A percentile compares a stretch with the other conserved stretches of the same genome.
These are phyloP conservation scores for Patella ulyssiponensis DNA, from an alignment of 2,888 invertebrate genomes.

Conservation along the genomic window DNA sequence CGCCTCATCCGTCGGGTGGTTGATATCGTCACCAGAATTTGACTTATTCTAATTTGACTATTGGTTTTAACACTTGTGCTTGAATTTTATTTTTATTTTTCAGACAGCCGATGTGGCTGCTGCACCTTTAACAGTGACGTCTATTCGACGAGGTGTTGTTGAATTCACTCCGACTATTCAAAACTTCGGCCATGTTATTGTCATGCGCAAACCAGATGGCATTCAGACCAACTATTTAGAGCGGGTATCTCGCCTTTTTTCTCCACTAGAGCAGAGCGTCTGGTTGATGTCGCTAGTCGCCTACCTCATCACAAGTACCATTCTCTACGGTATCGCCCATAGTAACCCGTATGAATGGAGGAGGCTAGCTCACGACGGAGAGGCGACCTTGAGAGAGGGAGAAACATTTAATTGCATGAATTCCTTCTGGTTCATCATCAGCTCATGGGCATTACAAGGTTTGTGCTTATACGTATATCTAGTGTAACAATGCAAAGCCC, in stretches of 20 bases:
- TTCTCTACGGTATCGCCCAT: conserved; percentile 58
- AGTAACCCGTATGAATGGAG: conserved; percentile 64
- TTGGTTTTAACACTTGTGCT: background rate
- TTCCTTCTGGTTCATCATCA: conserved; percentile 60
- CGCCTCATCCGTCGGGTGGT: background rate
- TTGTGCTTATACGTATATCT: conserved; percentile 20
- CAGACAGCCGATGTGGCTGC: conserved; percentile 56
- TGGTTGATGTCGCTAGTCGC: conserved; percentile 57
- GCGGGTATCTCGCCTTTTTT: conserved; percentile 46
- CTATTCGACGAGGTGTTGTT: conserved; percentile 36
- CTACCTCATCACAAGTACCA: conserved; percentile 53
- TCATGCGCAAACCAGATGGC: conserved; percentile 46
- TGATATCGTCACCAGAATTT: background rate
- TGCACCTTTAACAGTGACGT: conserved; percentile 53
- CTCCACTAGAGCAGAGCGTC: conserved; percentile 54
- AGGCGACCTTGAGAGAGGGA: conserved; percentile 56
- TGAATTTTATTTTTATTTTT: background rate
- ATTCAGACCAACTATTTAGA: conserved; percentile 42
- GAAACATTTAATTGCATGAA: conserved; percentile 64
- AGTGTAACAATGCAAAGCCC: too few relatives aligned
- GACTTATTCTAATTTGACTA: background rate
- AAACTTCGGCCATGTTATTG: conserved; percentile 49
- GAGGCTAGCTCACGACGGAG: conserved; percentile 53
- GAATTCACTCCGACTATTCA: conserved; percentile 58
- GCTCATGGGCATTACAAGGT: conserved; percentile 61